Evolutionary conservation across 1,140 invertebrate genomes (phyloP).

Genomic region (Drosophila sechellia): DNA sequence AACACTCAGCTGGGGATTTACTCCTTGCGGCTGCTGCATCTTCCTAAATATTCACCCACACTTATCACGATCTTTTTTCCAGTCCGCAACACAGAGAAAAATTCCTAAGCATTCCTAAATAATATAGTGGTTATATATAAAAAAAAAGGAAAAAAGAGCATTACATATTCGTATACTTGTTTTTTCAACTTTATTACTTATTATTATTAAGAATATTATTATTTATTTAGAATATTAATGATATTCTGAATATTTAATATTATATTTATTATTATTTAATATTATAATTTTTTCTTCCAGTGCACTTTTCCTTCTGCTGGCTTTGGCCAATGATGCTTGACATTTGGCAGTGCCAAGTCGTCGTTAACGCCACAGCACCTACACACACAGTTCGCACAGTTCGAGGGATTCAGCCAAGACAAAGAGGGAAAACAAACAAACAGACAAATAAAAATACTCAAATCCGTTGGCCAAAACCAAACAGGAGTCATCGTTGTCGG

Average conservation of each 20-base stretch:
- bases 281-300: slow-evolving; percentile 1
- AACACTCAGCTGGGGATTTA: slow-evolving; percentile 13
- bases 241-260: too few relatives aligned
- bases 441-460: slow-evolving; percentile 56
- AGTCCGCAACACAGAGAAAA: slow-evolving; percentile 6
- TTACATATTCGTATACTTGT: too few relatives aligned
- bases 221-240: too few relatives aligned
- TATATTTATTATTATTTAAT: too few relatives aligned
- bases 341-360: slow-evolving; percentile 46
- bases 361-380: slow-evolving; percentile 33
- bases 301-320: slow-evolving; percentile 9
- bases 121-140: too few relatives aligned
- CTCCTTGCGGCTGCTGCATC: slow-evolving; percentile 24
- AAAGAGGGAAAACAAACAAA: slow-evolving; percentile 56
- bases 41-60: background rate
- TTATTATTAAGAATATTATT: too few relatives aligned
- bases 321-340: slow-evolving; percentile 53
- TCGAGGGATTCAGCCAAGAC: slow-evolving; percentile 31
- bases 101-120: background rate
- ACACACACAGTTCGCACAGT: background rate
- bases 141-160: too few relatives aligned
- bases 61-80: slow-evolving; percentile 1
- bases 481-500: slow-evolving; percentile 49
- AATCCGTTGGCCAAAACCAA: slow-evolving; percentile 52
- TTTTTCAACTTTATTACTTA: too few relatives aligned